Conservation (phyloP, 2,797 vertebrate genomes). For the Catamblyrhynchus diadema region DNA sequence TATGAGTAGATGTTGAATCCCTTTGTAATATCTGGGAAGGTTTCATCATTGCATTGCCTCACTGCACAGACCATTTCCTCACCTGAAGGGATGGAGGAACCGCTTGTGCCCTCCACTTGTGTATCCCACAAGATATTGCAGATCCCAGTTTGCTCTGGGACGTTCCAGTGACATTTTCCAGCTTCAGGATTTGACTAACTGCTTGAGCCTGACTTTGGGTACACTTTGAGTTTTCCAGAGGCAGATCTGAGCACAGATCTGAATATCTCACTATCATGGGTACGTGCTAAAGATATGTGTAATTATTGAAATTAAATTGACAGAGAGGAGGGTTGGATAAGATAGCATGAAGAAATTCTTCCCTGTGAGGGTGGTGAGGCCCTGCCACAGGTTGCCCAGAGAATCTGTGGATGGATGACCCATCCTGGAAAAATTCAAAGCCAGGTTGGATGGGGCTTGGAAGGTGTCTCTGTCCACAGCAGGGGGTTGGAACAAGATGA, state of each 20-base stretch:
- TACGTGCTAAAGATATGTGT: neutral
- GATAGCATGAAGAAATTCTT: neutral
- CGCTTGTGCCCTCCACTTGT: neutral
- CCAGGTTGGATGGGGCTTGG: neutral
- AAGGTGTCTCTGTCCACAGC: neutral
- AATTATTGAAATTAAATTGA: neutral
- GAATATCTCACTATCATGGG: neutral
- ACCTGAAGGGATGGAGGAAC: neutral
- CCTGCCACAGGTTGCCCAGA: neutral
- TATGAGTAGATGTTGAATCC: rapidly evolving
- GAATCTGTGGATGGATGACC: neutral
- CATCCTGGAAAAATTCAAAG: neutral
- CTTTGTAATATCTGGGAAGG: neutral
- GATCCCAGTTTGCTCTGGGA: neutral
- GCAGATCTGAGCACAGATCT: neutral
- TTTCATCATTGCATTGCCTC: neutral
- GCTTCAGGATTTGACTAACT: neutral
- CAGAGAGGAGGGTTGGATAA: neutral
- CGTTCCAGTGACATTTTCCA: neutral
- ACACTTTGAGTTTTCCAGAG: neutral
- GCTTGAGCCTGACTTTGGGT: neutral
- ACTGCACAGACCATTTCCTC: rapidly evolving
- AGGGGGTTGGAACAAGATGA: neutral
- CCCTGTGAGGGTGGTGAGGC: neutral
- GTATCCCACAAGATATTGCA: neutral